Percentiles rank a stretch among this genome's conserved stretches.
These are phyloP conservation scores for Alcis repandata DNA, from an alignment of 2,888 invertebrate genomes.

Conservation along the genomic window DNA sequence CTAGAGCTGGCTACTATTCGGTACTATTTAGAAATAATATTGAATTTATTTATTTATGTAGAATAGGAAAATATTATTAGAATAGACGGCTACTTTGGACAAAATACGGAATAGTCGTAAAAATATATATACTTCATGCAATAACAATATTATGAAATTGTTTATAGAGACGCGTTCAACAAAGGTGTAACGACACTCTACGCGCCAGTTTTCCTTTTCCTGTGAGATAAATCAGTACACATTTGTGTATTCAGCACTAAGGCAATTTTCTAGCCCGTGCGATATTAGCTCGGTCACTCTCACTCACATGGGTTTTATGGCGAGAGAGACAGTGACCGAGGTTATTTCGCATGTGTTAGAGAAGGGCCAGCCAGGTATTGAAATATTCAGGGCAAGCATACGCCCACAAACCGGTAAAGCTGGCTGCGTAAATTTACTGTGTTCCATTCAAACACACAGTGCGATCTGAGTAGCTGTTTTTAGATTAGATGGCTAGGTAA, in stretches of 20 bases:
- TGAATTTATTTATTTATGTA: too few relatives aligned
- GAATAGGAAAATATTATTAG: too few relatives aligned
- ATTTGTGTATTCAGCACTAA: slow-evolving; percentile 31
- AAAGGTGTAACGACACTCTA: slow-evolving; percentile 21
- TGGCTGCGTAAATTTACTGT: slow-evolving; percentile 63
- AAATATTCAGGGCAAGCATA: slow-evolving; percentile 64
- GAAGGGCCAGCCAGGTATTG: slow-evolving; percentile 42
- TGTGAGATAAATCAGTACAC: slow-evolving; percentile 26
- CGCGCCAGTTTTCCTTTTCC: slow-evolving; percentile 18
- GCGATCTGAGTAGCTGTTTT: not conserved
- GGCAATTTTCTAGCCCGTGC: not conserved
- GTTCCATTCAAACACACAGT: slow-evolving; percentile 52
- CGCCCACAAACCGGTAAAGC: slow-evolving; percentile 67
- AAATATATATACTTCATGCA: not conserved
- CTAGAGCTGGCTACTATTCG: too few relatives aligned
- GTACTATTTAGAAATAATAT: too few relatives aligned
- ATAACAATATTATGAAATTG: not conserved
- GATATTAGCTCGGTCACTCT: too few relatives aligned
- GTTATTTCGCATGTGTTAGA: too few relatives aligned
- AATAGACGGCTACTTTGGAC: too few relatives aligned
- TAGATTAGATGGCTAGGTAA: too few relatives aligned
- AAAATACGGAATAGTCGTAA: not conserved
- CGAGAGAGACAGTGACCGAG: too few relatives aligned
- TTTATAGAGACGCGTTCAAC: not conserved
- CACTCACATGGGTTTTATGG: too few relatives aligned